These are phyloP conservation scores for Sciaenops ocellatus DNA, from an alignment of 2,797 vertebrate genomes.

Conservation along the genomic window DNA sequence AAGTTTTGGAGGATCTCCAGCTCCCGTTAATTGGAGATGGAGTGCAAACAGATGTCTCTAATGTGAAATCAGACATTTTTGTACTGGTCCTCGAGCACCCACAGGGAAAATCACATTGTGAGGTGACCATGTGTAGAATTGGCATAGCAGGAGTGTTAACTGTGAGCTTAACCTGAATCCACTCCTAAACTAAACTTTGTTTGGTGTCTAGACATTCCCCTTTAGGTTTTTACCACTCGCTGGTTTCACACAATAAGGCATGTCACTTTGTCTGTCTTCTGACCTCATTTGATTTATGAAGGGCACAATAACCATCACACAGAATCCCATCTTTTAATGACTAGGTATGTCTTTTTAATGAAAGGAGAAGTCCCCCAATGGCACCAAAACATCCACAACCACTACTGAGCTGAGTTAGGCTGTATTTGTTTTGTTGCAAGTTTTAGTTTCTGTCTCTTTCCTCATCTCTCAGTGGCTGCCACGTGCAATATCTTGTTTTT, in stretches of 20 bases:
- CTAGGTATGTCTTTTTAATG: too few relatives aligned
- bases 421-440: neutral
- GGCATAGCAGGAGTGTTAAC: neutral
- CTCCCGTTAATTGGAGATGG: neutral
- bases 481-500: neutral
- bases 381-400: neutral
- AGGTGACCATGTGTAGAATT: neutral
- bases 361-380: too few relatives aligned
- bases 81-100: neutral
- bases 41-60: neutral
- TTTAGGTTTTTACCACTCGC: neutral
- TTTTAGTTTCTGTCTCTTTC: neutral
- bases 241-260: neutral
- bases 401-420: neutral
- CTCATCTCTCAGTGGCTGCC: neutral
- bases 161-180: neutral
- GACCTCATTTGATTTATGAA: neutral
- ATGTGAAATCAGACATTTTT: neutral
- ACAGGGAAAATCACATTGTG: neutral
- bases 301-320: neutral
- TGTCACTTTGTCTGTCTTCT: neutral
- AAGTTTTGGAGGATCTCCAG: neutral
- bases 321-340: neutral
- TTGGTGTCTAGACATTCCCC: neutral
- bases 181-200: neutral